Percentiles rank a stretch among this genome's conserved stretches.
Conservation (phyloP, 2,888 invertebrate species). For the Fragum sueziense region DNA sequence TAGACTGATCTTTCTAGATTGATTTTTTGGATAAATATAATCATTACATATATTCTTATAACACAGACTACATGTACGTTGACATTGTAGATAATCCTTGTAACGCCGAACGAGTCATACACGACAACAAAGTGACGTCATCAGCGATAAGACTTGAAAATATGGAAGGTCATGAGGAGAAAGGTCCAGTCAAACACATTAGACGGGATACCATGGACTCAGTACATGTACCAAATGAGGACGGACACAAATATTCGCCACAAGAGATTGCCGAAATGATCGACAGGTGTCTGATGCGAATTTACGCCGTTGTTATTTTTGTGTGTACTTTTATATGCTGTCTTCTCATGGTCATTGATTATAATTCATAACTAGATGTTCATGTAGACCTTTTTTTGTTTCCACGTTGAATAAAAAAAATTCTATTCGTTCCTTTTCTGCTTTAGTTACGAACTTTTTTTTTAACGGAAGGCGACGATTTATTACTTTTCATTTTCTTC, state of each 20-base stretch:
- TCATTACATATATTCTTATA: too few relatives aligned
- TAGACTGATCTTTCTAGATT: too few relatives aligned
- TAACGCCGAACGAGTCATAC: neutral
- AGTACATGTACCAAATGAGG: neutral
- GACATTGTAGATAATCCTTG: too few relatives aligned
- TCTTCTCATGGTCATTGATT: slow-evolving; percentile 3
- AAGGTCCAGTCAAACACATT: neutral
- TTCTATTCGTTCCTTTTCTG: neutral
- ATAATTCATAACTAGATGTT: neutral
- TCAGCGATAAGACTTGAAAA: neutral
- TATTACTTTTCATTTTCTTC: neutral
- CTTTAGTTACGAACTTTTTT: neutral
- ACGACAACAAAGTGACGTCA: neutral
- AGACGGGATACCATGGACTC: neutral
- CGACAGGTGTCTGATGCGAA: slow-evolving; percentile 55
- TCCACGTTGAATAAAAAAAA: too few relatives aligned
- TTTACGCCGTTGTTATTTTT: slow-evolving; percentile 33
- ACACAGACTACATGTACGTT: too few relatives aligned
- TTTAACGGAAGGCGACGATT: neutral
- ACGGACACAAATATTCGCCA: slow-evolving; percentile 36
- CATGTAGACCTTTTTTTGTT: too few relatives aligned
- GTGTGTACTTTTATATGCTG: slow-evolving; percentile 15
- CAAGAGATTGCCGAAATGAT: slow-evolving; percentile 53
- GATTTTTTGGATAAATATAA: too few relatives aligned
- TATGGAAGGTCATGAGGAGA: neutral